Evolutionary conservation across 2,797 vertebrate species (phyloP).

Genomic region (Arctocebus calabarensis): DNA sequence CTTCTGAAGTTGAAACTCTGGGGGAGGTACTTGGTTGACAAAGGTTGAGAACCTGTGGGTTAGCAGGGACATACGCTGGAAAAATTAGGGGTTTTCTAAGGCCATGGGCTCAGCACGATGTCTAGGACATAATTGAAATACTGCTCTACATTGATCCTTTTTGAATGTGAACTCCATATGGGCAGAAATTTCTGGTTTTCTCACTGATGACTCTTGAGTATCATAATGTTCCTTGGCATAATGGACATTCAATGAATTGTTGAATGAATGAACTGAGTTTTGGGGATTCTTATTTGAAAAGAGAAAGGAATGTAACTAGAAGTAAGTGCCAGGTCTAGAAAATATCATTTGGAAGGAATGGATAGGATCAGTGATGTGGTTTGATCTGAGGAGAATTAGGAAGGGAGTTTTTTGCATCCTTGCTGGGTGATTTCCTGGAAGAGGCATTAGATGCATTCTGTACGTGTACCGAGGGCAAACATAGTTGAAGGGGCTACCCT

Average conservation of each 20-base stretch:
- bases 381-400: not conserved
- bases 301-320: not conserved
- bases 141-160: not conserved
- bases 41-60: not conserved
- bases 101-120: no score
- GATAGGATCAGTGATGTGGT: not conserved
- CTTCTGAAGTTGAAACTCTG: not conserved
- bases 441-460: not conserved
- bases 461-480: not conserved
- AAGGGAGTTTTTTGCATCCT: not conserved
- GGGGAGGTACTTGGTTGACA: not conserved
- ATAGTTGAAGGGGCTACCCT: not conserved
- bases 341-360: not conserved
- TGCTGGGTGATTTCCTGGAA: not conserved
- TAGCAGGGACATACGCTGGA: not conserved
- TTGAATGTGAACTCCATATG: not conserved
- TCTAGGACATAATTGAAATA: not conserved
- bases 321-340: not conserved
- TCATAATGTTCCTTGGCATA: not conserved
- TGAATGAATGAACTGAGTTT: not conserved
- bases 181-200: not conserved
- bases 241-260: not conserved
- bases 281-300: constrained; percentile 22
- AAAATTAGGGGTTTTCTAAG: not conserved
- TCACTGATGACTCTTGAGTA: not conserved